A percentile compares a stretch with the other conserved stretches of the same genome.
Evolutionary conservation across 2,797 vertebrate genomes (phyloP).

Genomic region (Diplodus sargus): DNA sequence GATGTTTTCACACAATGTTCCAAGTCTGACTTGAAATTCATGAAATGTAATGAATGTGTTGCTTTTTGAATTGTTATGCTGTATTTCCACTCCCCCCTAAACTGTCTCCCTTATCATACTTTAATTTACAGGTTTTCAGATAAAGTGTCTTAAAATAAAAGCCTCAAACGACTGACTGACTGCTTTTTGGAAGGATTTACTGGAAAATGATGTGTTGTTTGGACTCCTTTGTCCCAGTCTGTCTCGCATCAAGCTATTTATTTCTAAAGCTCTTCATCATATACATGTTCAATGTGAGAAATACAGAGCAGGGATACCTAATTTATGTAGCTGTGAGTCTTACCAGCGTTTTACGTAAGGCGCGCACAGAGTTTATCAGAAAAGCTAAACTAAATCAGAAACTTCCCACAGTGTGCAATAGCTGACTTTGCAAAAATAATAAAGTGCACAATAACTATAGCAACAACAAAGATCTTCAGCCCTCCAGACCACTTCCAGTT

Average conservation of each 20-base stretch:
- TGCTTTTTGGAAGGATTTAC: not conserved
- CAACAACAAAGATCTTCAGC: not conserved
- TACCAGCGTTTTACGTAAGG: too few relatives aligned
- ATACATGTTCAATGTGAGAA: not conserved
- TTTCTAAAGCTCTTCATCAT: not conserved
- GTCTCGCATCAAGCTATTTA: not conserved
- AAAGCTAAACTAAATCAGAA: not conserved
- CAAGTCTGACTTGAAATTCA: not conserved
- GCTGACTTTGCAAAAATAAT: slow-evolving; percentile 13
- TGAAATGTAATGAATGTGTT: not conserved
- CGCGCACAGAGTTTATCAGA: not conserved
- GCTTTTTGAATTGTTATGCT: too few relatives aligned
- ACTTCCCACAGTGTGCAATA: not conserved
- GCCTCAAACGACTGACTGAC: too few relatives aligned
- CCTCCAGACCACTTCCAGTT: not conserved
- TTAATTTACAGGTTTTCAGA: slow-evolving; percentile 5
- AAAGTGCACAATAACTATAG: not conserved
- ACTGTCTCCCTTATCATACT: not conserved
- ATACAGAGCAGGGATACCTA: not conserved
- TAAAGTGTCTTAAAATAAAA: not conserved
- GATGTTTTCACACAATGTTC: slow-evolving; percentile 6
- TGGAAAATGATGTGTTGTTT: not conserved
- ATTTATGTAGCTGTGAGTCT: not conserved
- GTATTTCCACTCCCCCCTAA: too few relatives aligned
- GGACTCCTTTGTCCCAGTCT: not conserved